Percentiles rank a stretch among this genome's conserved stretches.
phyloP scores from a whole-genome alignment of 2,888 invertebrate genomes.

The Orgyia antiqua region DNA sequence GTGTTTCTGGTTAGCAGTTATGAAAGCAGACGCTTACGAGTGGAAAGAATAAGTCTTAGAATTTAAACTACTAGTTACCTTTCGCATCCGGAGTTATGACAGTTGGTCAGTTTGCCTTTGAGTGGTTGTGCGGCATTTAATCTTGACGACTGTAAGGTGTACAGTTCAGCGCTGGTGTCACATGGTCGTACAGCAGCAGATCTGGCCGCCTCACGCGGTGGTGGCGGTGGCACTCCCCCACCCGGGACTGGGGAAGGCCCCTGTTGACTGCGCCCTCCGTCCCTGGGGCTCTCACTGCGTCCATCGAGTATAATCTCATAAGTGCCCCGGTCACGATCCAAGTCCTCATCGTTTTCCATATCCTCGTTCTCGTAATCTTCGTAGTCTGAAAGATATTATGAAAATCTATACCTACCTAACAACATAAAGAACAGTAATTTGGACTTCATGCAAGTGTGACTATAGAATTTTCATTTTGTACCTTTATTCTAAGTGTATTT shows the following conservation, averaged over 20 bases:
- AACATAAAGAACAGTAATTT: too few relatives aligned
- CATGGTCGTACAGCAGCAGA: slow-evolving; percentile 85
- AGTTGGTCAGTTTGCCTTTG: slow-evolving; percentile 93
- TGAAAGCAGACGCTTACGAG: too few relatives aligned
- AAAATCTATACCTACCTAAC: too few relatives aligned
- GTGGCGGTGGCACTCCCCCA: slow-evolving; percentile 60
- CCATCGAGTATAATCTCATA: slow-evolving; percentile 70
- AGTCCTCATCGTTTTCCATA: slow-evolving; percentile 50
- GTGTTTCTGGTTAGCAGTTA: too few relatives aligned
- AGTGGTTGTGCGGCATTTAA: slow-evolving; percentile 90
- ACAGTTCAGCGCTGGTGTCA: slow-evolving; percentile 92
- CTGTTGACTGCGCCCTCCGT: slow-evolving; percentile 45
- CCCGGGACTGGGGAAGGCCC: slow-evolving; percentile 60
- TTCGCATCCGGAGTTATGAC: slow-evolving; percentile 92
- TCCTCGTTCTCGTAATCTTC: slow-evolving; percentile 69
- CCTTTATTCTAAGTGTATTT: too few relatives aligned
- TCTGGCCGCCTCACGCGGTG: slow-evolving; percentile 74
- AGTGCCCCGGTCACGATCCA: slow-evolving; percentile 60
- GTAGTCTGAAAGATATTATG: slow-evolving; percentile 51
- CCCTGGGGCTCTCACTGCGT: slow-evolving; percentile 46
- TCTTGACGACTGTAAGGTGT: slow-evolving; percentile 88
- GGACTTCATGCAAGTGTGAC: too few relatives aligned
- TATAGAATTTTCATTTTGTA: too few relatives aligned
- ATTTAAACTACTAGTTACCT: too few relatives aligned
- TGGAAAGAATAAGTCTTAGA: too few relatives aligned